A percentile compares a stretch with the other conserved stretches of the same genome.
phyloP scores from a whole-genome alignment of 2,888 invertebrate species.

The Lasioglossum villosulum region DNA sequence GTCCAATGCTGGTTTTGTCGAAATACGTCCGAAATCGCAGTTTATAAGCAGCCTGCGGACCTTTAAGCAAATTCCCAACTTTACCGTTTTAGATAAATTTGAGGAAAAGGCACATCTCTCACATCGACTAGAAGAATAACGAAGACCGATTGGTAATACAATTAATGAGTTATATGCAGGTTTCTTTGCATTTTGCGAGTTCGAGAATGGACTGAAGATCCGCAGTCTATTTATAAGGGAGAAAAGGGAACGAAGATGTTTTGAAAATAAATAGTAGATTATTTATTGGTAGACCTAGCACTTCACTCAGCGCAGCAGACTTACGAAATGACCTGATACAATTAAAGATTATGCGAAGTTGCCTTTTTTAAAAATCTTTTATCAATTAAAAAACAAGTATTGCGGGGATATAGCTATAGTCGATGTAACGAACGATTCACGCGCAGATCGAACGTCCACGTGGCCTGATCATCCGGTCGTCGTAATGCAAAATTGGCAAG shows the following conservation, averaged over 20 bases:
- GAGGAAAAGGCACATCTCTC: background rate
- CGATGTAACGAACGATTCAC: conserved; percentile 18
- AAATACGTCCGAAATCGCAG: background rate
- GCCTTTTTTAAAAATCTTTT: background rate
- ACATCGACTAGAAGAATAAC: background rate
- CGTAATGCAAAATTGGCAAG: conserved; percentile 47
- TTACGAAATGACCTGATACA: conserved; percentile 18
- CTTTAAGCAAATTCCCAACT: background rate
- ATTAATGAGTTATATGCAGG: background rate
- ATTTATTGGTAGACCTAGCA: conserved; percentile 16
- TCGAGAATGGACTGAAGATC: background rate
- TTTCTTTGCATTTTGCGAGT: background rate
- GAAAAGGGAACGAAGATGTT: background rate
- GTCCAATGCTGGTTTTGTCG: background rate
- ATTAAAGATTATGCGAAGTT: conserved; percentile 9
- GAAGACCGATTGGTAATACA: background rate
- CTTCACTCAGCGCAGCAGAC: conserved; percentile 4
- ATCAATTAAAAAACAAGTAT: conserved; percentile 5
- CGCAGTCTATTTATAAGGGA: background rate
- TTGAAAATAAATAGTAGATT: conserved; percentile 18
- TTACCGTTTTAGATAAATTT: background rate
- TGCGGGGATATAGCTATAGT: conserved; percentile 8
- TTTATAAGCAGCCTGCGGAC: background rate
- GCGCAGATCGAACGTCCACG: conserved; percentile 12
- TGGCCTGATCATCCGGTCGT: conserved; percentile 29